Evolutionary conservation across 2,113 vertebrate species (phyloP), one percentile per base, ranked within the genome.

Genomic region (Cyanistes caeruleus): DNA sequence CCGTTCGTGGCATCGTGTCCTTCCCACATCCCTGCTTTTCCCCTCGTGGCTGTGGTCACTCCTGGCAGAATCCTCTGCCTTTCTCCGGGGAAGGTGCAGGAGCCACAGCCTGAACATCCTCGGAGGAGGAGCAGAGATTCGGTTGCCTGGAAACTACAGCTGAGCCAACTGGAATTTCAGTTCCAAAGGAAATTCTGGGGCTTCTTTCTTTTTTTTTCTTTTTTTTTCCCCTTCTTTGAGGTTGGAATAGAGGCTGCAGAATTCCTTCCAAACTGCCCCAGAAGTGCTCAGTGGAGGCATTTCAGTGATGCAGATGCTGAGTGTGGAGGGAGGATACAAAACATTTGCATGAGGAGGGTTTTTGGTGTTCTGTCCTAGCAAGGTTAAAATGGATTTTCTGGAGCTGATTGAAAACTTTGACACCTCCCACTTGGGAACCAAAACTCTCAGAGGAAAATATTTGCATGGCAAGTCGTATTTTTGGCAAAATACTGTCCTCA

Each of bases 61-160:
- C 2, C 0, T 43, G 35, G 4, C 48, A 51, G 1, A 23, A 48
- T 1, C 17, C 24, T 10, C 35, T 25, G 28, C 35, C 4, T 63
- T 18, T 28, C 41, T 16, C 46, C 3, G 74, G 52, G 46, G 60
- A 52, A 55, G 48, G 14, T 43, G 23, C 58, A 4, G 37, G 2
- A 84, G 49, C 25, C 68, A 23, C 73, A 59, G 60, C 65, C 55
- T 3, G 24, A 37, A 9, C 79, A 49, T 84, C 52, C 43, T 56
- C 3, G 7, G 23, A 60, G 81, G 55, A 87, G 7, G 23, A 60
- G 81, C 51, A 87, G 65, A 62, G 49, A 3, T 46, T 48, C 39
- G 70, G 85, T 93, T 96, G 92, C 87, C 78, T 94, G 84, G 93
- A 91, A 81, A 78, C 69, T 56, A 39, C 58, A 39, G 72, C 75